Conservation (phyloP, 1,140 invertebrate species). For the Leptoteleia sp. region DNA sequence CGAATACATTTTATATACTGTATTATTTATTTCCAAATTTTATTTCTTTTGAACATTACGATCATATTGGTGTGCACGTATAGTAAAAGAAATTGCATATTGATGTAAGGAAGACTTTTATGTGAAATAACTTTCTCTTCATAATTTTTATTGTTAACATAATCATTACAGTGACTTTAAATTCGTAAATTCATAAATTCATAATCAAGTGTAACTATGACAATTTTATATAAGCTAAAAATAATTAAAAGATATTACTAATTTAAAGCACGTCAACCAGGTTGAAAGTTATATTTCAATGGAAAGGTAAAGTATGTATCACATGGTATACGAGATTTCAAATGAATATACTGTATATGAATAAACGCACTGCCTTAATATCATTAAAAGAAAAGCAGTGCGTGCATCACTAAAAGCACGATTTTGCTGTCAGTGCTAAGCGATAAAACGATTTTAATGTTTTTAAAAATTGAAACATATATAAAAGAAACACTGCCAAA, state of each 20-base stretch:
- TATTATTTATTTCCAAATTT: too few relatives aligned
- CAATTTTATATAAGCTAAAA: conserved; percentile 22
- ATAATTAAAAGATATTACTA: conserved; percentile 9
- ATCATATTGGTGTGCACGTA: conserved; percentile 44
- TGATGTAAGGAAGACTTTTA: conserved; percentile 27
- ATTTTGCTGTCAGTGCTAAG: too few relatives aligned
- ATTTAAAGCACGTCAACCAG: conserved; percentile 5
- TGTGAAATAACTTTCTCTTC: conserved; percentile 26
- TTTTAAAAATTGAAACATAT: conserved; percentile 21
- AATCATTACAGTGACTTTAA: too few relatives aligned
- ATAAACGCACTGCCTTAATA: background rate
- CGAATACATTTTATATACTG: too few relatives aligned
- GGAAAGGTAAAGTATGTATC: conserved; percentile 15
- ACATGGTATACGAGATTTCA: conserved; percentile 1
- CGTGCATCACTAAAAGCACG: background rate
- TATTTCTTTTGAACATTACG: too few relatives aligned
- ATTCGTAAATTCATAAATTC: conserved; percentile 21
- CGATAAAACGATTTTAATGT: conserved; percentile 1
- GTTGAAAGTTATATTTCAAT: conserved; percentile 6
- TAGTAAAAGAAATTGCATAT: conserved; percentile 32
- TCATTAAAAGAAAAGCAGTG: background rate
- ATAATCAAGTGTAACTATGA: conserved; percentile 36
- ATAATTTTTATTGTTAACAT: conserved; percentile 6
- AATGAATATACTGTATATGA: conserved; percentile 11
- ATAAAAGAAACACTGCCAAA: conserved; percentile 50